A percentile compares a stretch with the other conserved stretches of the same genome.
Evolutionary conservation across 2,113 vertebrate species (phyloP).

Genomic region (Salminus brasiliensis): DNA sequence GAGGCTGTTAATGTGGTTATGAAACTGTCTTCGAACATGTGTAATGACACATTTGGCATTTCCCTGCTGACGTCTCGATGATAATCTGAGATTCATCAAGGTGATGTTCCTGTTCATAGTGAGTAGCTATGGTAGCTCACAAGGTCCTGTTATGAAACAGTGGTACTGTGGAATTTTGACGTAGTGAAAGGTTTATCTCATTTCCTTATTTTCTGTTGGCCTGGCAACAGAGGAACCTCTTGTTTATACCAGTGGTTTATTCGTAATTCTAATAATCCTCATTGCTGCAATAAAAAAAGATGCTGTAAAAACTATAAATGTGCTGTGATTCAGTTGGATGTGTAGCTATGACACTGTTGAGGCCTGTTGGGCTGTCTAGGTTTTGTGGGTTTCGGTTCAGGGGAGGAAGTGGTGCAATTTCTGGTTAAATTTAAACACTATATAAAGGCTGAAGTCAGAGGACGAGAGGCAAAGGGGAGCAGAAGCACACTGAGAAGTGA

Average conservation of each 20-base stretch:
- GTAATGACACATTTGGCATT: too few species aligned
- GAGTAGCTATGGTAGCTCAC: neutral
- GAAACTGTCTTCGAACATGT: too few species aligned
- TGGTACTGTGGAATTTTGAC: neutral
- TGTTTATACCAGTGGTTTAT: neutral
- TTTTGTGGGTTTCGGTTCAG: conserved; percentile 16
- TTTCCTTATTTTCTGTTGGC: neutral
- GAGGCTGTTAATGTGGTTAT: too few species aligned
- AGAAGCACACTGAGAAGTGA: neutral
- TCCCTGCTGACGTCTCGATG: too few species aligned
- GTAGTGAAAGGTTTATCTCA: neutral
- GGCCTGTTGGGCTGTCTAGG: neutral
- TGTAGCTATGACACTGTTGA: neutral
- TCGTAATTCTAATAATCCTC: too few species aligned
- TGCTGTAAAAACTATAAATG: neutral
- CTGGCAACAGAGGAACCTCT: neutral
- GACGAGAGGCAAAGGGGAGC: neutral
- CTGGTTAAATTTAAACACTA: conserved; percentile 36
- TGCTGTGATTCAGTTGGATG: neutral
- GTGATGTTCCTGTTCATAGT: too few species aligned
- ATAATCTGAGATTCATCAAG: too few species aligned
- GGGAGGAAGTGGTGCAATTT: conserved; percentile 9
- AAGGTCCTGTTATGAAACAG: neutral
- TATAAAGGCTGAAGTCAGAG: conserved; percentile 31
- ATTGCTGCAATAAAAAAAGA: neutral